These are phyloP conservation scores for Physocephala rufipes DNA, from an alignment of 2,888 invertebrate species.

Conservation along the genomic window DNA sequence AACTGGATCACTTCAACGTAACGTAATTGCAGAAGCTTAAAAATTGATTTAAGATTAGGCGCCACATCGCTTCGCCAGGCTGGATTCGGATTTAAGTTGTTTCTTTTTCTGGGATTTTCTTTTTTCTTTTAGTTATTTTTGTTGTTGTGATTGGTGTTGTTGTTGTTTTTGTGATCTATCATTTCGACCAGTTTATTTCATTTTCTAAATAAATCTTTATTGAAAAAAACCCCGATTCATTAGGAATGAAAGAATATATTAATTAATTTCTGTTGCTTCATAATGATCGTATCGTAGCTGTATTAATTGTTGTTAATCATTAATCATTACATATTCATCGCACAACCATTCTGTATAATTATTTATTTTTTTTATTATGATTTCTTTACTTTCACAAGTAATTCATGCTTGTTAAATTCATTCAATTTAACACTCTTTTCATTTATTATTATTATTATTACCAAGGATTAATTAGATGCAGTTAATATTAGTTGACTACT, in stretches of 20 bases:
- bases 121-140: background rate
- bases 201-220: background rate
- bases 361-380: too few species aligned
- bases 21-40: conserved; percentile 44
- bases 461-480: conserved; percentile 45
- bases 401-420: conserved; percentile 43
- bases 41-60: conserved; percentile 46
- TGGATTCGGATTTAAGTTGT: background rate
- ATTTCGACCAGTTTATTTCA: background rate
- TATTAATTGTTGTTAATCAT: background rate
- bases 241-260: background rate
- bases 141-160: conserved; percentile 2
- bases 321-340: too few species aligned
- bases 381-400: conserved; percentile 19
- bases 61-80: conserved; percentile 28
- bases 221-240: background rate
- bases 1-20: background rate
- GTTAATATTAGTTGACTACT: conserved; percentile 22
- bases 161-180: conserved; percentile 1
- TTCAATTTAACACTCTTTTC: conserved; percentile 37
- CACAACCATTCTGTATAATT: too few species aligned
- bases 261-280: background rate
- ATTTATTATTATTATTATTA: conserved; percentile 43
- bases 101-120: background rate
- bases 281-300: background rate